Evolutionary conservation across 2,113 vertebrate species (phyloP), one percentile per base, ranked within the genome.

Genomic region (Chaetura pelagica): DNA sequence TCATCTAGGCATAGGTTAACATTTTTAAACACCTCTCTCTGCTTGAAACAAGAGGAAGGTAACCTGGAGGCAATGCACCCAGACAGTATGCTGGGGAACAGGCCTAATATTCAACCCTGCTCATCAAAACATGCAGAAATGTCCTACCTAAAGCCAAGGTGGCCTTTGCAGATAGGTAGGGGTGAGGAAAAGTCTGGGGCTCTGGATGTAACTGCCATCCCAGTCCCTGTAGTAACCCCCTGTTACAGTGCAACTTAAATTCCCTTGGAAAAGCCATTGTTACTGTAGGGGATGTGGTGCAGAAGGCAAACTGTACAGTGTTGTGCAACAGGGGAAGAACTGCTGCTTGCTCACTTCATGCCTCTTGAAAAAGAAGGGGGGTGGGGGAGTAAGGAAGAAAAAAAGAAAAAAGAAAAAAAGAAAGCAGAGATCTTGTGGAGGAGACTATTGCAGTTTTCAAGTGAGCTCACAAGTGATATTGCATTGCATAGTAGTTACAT

Each of bases 101-200:
- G 3, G 1, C 20, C 18, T 20, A 78, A 0, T 42, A 40, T 54
- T 58, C 35, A 69, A n/a, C 40, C 12, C 8, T 13, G 2, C 32
- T 57, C 54, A 46, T 29, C 35, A 55, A 77, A 92, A n/a, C 59
- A 42, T 20, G 17, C 21, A 55, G 48, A 24, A 87, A 83, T 54
- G 7, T 90, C 48, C 71, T 87, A n/a, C 48, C 73, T 66, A 62
- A 74, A 80, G 42, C 63, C 61, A 59, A 51, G 13, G 9, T 23
- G 74, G 15, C 29, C 17, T 84, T 77, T 54, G 16, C 71, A 32
- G 55, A 46, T 27, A 95, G 67, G 23, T 34, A 54, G 16, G 14
- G 22, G 11, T 64, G 40, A 76, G 34, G 10, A 6, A 18, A 57
- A 68, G 5, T 57, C 23, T 35, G n/a, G 52, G 11, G 3, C 15